Evolutionary conservation across 2,888 invertebrate genomes (phyloP), one percentile per base, ranked within the genome.

Genomic region (Leptothorax acervorum): DNA sequence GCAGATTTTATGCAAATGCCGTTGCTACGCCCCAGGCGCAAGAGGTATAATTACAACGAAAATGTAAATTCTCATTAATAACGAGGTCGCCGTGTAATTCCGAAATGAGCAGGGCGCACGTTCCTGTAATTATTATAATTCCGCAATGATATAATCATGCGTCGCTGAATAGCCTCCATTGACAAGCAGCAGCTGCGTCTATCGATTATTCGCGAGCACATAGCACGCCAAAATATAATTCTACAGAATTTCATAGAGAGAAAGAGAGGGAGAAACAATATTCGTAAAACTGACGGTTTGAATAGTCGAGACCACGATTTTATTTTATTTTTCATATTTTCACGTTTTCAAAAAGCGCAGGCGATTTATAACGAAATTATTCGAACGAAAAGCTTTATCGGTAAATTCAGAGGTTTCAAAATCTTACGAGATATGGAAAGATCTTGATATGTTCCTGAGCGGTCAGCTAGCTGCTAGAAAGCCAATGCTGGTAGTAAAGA

Each of bases 1-100:
- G 65, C 90, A 90, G 90, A 90, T 90, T 90, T 90, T 88, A 90
- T 89, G 89, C 82, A 90, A 90, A 90, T 88, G 73, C 66, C 62
- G 83, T 83, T 85, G 83, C 85, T 87, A 82, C 82, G 73, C 57
- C 68, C 65, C 65, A 73, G 83, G 79, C 76, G 63, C 87, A 85
- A 70, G 82, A 86, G 81, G 78, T 87, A 71, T 73, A 87, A 90
- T 90, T 88, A 88, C 85, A 89, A 89, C 87, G 85, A 86, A 65
- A 90, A 89, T 90, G 90, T 85, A 90, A 90, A 90, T 90, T 74
- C 85, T 23, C 65, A 85, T 86, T 88, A 90, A 90, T 88, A 90
- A 89, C 87, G 83, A 82, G 87, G 86, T 88, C 89, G 87, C 86
- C 86, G 85, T 85, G 87, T 85, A 89, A 88, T 89, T 89, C 82